Base-by-base conservation (phyloP, 2,888 invertebrate genomes). In the Morpho deidamia region DNA sequence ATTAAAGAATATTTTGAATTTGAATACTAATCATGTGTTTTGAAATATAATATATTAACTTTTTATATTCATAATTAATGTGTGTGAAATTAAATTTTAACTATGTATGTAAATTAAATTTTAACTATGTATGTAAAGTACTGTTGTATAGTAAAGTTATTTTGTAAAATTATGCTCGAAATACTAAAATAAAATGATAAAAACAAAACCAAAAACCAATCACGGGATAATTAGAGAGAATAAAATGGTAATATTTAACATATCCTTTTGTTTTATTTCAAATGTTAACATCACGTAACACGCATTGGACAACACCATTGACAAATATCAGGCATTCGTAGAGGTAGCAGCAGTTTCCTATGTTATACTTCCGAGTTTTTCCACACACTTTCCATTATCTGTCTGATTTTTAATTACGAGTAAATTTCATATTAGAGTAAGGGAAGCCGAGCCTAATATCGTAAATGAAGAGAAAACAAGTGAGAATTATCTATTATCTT, bases 261-360 rank as follows among this genome's bases (percentile, higher is more conserved):
- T 32, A 34, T 55, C 40, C 40, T 44, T 53, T 61, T 60, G 59
- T 62, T 61, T 57, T 67, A 64, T 65, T 67, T 58, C 53, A 62
- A 58, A 58, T 61, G 52, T 61, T 54, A 62, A 65, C 62, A 65
- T 59, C 59, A 62, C 50, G 49, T 60, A 60, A 66, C 66, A 66
- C 57, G 58, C 53, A 60, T 61, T 63, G 60, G 56, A 61, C 60
- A 62, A 55, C 76, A 79, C 71, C 75, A 68, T 76, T 79, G 70
- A 78, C 81, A 79, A 79, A 76, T 73, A 78, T 81, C 80, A 86
- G 86, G 83, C 86, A 84, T 81, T 79, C 68, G 74, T 69, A 78
- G 87, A 87, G 87, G 87, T 87, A 86, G 87, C 81, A 75, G 74
- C 81, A 75, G 74, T 83, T 84, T 76, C 71, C 71, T 78, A 75